Evolutionary conservation across 2,797 vertebrate species (phyloP).

Genomic region (Gymnoscopelus braueri): DNA sequence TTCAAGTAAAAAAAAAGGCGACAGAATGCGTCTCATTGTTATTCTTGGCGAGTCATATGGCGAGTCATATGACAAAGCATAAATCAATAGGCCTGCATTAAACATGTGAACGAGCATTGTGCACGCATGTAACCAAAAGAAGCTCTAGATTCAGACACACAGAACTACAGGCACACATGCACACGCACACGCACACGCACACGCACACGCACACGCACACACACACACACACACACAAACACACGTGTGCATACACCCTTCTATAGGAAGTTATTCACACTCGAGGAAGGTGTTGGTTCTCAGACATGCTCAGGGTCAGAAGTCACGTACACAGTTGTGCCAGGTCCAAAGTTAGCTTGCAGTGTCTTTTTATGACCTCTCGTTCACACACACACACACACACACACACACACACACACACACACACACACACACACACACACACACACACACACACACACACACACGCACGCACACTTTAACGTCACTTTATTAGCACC

Average conservation of each 20-base stretch:
- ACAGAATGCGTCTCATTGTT: no score
- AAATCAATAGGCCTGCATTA: no score
- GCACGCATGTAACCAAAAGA: background rate
- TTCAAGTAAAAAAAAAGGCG: no score
- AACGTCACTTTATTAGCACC: slow-evolving; percentile 50
- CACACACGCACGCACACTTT: slow-evolving; percentile 43
- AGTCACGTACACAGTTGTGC: slow-evolving; percentile 72
- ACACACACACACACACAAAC: no score
- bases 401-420: slow-evolving; percentile 27
- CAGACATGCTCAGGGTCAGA: slow-evolving; percentile 74
- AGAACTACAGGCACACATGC: background rate
- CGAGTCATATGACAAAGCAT: no score
- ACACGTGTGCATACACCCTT: slow-evolving; percentile 12
- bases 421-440: slow-evolving; percentile 25
- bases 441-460: slow-evolving; percentile 15
- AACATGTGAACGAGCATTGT: no score
- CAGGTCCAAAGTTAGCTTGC: slow-evolving; percentile 70
- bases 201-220: background rate
- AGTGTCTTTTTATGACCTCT: slow-evolving; percentile 44
- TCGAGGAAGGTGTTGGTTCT: slow-evolving; percentile 69
- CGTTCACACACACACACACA: background rate
- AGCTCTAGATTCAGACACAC: no score
- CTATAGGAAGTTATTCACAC: slow-evolving; percentile 64
- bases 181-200: background rate
- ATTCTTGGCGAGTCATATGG: no score